Evolutionary conservation across 1,140 invertebrate genomes (phyloP), one percentile per base, ranked within the genome.

Genomic region (Panonychus citri): DNA sequence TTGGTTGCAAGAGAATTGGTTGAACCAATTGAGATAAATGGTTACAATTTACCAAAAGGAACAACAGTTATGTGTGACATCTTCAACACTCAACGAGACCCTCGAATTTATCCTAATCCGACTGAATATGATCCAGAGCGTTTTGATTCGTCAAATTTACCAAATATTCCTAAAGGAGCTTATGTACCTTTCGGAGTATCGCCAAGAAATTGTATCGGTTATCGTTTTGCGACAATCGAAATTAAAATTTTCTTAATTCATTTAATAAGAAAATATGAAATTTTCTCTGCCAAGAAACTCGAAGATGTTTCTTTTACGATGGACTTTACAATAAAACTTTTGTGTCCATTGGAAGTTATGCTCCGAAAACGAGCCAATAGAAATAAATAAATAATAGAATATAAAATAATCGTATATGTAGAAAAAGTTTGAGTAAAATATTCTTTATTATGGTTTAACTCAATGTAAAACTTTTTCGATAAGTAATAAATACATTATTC

Each of bases 81-180:
- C 0, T 66, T 67, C 24, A 67, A 68, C 59, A 60, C 85, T 34
- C 84, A 87, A 65, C 73, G 78, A 51, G 74, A 81, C 63, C 69
- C 74, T 2, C 68, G 76, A 30, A 65, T 76, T 26, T 87, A 77
- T 65, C 73, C 76, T 24, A 74, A 85, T 56, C 82, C 84, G 1
- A 73, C 79, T 28, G 68, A 70, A 52, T 87, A 82, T 65, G 75
- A 84, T 67, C 83, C 85, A 0, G 81, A 85, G 54, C 73, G 81
- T 62, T 87, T 86, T 69, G 54, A 59, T 3, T 34, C 62, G 8
- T 55, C 61, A 5, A 62, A 71, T 50, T 67, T 74, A 59, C 70
- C 74, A 3, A n/a, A n/a, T n/a, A n/a, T n/a, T n/a, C n/a, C n/a
- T n/a, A n/a, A n/a, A n/a, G 71, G 66, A 54, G 63, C 67, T 1